Evolutionary conservation across 2,888 invertebrate genomes (phyloP).

Genomic region (Biston stratarius): DNA sequence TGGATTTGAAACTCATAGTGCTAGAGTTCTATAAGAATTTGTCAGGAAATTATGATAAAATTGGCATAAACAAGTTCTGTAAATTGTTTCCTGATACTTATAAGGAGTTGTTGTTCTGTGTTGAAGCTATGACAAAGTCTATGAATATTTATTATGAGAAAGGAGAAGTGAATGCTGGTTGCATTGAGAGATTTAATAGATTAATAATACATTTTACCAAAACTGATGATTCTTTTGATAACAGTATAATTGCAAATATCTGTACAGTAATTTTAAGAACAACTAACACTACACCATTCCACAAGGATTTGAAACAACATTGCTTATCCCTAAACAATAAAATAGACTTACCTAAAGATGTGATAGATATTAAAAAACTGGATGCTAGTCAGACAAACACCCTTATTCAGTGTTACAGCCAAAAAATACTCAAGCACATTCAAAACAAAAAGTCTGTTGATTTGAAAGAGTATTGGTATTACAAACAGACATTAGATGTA

Average conservation of each 20-base stretch:
- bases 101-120: constrained; percentile 56
- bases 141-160: constrained; percentile 67
- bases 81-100: constrained; percentile 59
- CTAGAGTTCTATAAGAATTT: constrained; percentile 71
- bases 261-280: constrained; percentile 61
- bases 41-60: constrained; percentile 64
- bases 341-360: constrained; percentile 58
- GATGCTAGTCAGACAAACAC: constrained; percentile 65
- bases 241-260: constrained; percentile 59
- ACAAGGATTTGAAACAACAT: constrained; percentile 61
- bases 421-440: constrained; percentile 58
- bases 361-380: constrained; percentile 61
- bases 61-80: constrained; percentile 59
- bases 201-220: constrained; percentile 58
- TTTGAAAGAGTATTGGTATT: constrained; percentile 64
- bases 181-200: constrained; percentile 62
- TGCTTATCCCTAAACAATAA: constrained; percentile 64
- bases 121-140: constrained; percentile 65
- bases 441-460: constrained; percentile 44
- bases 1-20: constrained; percentile 69
- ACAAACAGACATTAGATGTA: constrained; percentile 59
- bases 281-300: constrained; percentile 57
- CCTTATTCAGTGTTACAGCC: constrained; percentile 58
- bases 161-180: constrained; percentile 59
- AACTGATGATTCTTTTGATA: constrained; percentile 47